Base-by-base conservation (phyloP, 92 coral and sea anemone genomes). In the Chrysogorgia sp. region DNA sequence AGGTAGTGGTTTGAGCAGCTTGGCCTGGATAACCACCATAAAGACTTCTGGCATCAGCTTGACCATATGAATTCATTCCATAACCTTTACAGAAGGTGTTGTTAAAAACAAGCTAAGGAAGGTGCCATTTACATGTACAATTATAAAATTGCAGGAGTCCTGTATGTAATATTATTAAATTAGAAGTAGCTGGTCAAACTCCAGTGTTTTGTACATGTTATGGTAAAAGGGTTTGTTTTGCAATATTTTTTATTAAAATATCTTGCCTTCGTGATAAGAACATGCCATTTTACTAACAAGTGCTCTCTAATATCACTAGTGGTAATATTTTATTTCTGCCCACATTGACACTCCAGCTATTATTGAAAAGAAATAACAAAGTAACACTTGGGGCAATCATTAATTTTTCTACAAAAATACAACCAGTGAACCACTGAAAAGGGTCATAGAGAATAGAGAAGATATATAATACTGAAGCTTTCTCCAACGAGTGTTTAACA, bases 21-120 rank as follows among this genome's bases (percentile, higher is more conserved):
- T 72, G 79, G 0, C 50, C 65, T 49, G 83, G 89, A 87, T 90
- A 87, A 33, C 78, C 91, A 17, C 82, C 90, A 53, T 84, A 86
- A 30, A 78, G 58, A 31, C 86, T 53, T 6, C 85, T 66, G 14
- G 88, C 68, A 12, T 52, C 82, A 19, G 69, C 66, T 17, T 75
- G 78, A 34, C 86, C 90, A 40, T 67, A 75, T 3, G 90, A 35
- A 63, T 71, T 69, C 67, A 79, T 49, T 40, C 75, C 62, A 72
- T 81, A 86, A 3, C 79, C 83, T 74, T 62, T 49, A 74, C n/a
- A n/a, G n/a, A n/a, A n/a, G n/a, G n/a, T n/a, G n/a, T n/a, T n/a
- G n/a, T n/a, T n/a, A n/a, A n/a, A n/a, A n/a, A n/a, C n/a, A n/a
- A n/a, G n/a, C n/a, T n/a, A n/a, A n/a, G n/a, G n/a, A n/a, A n/a